Evolutionary conservation across 1,140 invertebrate species (phyloP).

Genomic region (Ceratoteleas bidentatus): DNA sequence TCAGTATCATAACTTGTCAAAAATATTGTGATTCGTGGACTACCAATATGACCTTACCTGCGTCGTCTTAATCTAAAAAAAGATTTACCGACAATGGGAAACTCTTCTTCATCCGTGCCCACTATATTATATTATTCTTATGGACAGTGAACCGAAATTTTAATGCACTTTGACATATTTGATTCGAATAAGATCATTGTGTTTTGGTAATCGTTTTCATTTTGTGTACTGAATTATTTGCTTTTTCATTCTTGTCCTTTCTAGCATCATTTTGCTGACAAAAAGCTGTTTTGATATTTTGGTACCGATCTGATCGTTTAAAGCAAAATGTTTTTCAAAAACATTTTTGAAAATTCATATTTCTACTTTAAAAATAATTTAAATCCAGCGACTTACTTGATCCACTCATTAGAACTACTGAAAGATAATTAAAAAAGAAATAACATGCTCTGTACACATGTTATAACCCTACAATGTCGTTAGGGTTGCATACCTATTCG

Average conservation of each 20-base stretch:
- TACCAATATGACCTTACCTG: slow-evolving; percentile 78
- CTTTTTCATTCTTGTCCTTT: slow-evolving; percentile 7
- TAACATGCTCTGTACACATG: too few species aligned
- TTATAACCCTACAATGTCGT: too few species aligned
- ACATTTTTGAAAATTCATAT: too few species aligned
- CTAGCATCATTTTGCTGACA: too few species aligned
- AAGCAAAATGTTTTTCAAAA: too few species aligned
- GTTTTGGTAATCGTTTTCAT: slow-evolving; percentile 15
- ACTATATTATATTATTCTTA: slow-evolving; percentile 35
- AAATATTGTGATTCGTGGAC: slow-evolving; percentile 81
- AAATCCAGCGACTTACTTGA: too few species aligned
- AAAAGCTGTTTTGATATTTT: too few species aligned
- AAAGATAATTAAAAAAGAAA: too few species aligned
- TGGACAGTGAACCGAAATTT: slow-evolving; percentile 22
- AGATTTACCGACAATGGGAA: slow-evolving; percentile 49
- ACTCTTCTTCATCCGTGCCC: slow-evolving; percentile 37
- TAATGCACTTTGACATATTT: slow-evolving; percentile 55
- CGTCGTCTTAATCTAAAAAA: slow-evolving; percentile 40
- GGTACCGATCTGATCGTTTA: too few species aligned
- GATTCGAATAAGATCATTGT: slow-evolving; percentile 35
- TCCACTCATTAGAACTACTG: too few species aligned
- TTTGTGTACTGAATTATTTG: background rate
- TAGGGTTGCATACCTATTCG: too few species aligned
- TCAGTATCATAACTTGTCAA: slow-evolving; percentile 80
- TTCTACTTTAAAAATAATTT: too few species aligned